Percentiles rank a stretch among this genome's conserved stretches.
phyloP scores from a whole-genome alignment of 2,113 vertebrate species.

The Podocnemis expansa region DNA sequence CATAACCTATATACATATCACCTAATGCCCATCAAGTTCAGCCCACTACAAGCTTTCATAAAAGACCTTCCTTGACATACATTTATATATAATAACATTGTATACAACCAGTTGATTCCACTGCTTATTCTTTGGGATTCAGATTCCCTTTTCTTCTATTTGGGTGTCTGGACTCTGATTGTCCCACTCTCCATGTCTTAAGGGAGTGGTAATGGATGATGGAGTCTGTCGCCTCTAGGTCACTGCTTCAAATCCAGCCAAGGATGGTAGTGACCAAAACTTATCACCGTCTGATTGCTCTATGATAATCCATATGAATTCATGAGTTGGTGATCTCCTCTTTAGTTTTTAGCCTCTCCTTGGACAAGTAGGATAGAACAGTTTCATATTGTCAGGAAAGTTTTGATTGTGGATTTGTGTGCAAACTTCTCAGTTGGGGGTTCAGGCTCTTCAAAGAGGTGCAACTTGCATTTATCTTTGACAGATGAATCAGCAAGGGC shows the following conservation, averaged over 20 bases:
- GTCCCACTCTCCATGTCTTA: not conserved
- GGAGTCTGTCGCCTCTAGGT: not conserved
- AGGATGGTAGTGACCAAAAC: not conserved
- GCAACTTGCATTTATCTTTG: not conserved
- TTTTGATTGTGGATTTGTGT: not conserved
- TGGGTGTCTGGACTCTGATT: not conserved
- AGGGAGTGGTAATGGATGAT: not conserved
- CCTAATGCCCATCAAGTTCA: not conserved
- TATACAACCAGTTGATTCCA: not conserved
- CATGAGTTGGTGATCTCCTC: not conserved
- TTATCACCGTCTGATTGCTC: not conserved
- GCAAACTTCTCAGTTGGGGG: not conserved
- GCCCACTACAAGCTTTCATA: not conserved
- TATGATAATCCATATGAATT: slow-evolving; percentile 29
- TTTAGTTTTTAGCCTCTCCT: not conserved
- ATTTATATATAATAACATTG: not conserved
- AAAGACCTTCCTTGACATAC: not conserved
- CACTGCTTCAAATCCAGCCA: not conserved
- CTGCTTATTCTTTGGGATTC: not conserved
- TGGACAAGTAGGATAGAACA: not conserved
- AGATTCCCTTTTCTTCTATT: not conserved
- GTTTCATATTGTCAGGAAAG: not conserved
- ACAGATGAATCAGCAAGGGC: not conserved
- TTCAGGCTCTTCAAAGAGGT: not conserved
- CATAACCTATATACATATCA: not conserved